Evolutionary conservation across 2,797 vertebrate species (phyloP).

Genomic region (Liasis olivaceus): DNA sequence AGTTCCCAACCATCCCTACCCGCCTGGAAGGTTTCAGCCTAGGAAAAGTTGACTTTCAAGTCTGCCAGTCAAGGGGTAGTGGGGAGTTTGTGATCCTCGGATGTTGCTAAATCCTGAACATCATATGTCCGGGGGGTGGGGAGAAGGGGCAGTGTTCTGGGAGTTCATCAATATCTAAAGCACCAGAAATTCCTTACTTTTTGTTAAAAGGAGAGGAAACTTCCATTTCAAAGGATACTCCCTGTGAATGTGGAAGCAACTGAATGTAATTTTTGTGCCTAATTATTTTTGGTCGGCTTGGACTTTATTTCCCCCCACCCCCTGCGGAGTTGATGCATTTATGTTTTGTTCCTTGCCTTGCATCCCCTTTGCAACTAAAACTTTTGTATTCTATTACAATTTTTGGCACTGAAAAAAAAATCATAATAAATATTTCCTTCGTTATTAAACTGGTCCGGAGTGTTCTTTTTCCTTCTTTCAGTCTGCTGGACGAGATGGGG

Average conservation of each 20-base stretch:
- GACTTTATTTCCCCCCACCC: constrained; percentile 20
- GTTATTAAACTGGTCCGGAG: background rate
- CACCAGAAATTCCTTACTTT: background rate
- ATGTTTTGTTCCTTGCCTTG: constrained; percentile 47
- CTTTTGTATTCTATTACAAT: constrained; percentile 49
- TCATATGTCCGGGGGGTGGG: background rate
- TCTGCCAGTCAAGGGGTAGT: background rate
- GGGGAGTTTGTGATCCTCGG: background rate
- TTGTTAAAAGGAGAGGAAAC: background rate
- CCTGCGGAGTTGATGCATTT: constrained; percentile 40
- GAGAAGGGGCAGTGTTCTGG: background rate
- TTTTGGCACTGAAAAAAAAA: constrained; percentile 50
- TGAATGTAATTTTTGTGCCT: constrained; percentile 70
- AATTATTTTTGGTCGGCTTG: background rate
- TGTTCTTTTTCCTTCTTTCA: background rate
- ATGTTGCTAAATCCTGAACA: background rate
- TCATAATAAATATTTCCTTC: constrained; percentile 71
- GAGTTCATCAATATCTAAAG: background rate
- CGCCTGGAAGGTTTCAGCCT: background rate
- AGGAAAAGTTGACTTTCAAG: background rate
- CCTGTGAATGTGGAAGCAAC: constrained; percentile 51
- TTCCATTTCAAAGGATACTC: constrained; percentile 57
- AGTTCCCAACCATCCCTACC: background rate
- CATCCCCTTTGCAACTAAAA: constrained; percentile 48
- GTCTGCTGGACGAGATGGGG: too few relatives aligned